Conservation (phyloP, 2,888 invertebrate species). For the Andrena haemorrhoa region DNA sequence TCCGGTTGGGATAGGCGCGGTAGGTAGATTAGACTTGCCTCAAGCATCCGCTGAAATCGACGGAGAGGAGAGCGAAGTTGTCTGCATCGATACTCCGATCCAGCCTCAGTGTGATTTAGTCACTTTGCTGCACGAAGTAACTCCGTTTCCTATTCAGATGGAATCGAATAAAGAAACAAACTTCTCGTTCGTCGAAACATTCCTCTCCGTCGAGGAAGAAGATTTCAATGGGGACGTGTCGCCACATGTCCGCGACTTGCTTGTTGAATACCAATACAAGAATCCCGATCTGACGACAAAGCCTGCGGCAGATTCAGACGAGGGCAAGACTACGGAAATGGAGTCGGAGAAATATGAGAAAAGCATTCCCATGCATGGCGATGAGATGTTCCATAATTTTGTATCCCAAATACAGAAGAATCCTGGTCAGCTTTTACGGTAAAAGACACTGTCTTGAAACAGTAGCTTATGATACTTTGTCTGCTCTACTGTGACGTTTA, state of each 20-base stretch:
- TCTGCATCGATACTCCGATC: constrained; percentile 91
- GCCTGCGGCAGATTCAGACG: constrained; percentile 72
- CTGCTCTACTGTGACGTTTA: no score
- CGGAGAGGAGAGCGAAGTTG: constrained; percentile 92
- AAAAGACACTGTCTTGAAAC: constrained; percentile 48
- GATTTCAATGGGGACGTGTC: constrained; percentile 83
- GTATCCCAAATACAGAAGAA: constrained; percentile 90
- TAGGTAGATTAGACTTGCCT: constrained; percentile 87
- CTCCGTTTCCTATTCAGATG: constrained; percentile 85
- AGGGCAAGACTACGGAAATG: constrained; percentile 79
- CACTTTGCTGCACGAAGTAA: constrained; percentile 90
- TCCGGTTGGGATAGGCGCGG: constrained; percentile 85
- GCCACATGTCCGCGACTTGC: constrained; percentile 88
- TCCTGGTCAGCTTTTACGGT: constrained; percentile 94
- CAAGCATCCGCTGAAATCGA: constrained; percentile 93
- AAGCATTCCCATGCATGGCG: constrained; percentile 92
- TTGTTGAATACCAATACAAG: constrained; percentile 87
- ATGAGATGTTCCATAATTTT: constrained; percentile 93
- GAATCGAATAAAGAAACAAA: constrained; percentile 79
- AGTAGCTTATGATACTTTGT: constrained; percentile 19
- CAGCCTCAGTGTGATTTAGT: constrained; percentile 90
- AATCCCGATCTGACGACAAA: constrained; percentile 70
- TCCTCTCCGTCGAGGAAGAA: constrained; percentile 88
- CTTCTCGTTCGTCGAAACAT: constrained; percentile 86
- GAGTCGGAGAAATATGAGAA: constrained; percentile 92